phyloP scores from a whole-genome alignment of 2,888 invertebrate genomes.

The Nomada flava region DNA sequence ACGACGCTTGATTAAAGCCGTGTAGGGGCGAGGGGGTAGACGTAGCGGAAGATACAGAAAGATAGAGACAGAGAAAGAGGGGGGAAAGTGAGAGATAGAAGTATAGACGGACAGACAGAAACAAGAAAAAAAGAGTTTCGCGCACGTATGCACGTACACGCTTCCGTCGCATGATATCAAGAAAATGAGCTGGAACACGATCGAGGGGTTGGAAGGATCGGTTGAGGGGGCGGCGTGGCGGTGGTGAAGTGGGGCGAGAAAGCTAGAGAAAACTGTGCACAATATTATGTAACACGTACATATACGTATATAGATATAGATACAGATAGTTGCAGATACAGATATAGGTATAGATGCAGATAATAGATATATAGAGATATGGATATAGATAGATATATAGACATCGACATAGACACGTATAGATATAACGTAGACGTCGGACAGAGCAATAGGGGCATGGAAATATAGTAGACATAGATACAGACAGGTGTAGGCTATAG shows the following conservation, averaged over 20 bases:
- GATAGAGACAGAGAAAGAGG: not conserved
- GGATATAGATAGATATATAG: slow-evolving; percentile 17
- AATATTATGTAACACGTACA: slow-evolving; percentile 39
- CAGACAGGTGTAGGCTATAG: slow-evolving; percentile 20
- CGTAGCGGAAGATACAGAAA: not conserved
- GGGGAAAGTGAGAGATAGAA: not conserved
- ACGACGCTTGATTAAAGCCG: slow-evolving; percentile 7
- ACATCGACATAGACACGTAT: slow-evolving; percentile 14
- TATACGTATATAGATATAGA: slow-evolving; percentile 35
- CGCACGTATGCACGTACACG: not conserved
- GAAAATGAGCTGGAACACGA: slow-evolving; percentile 20
- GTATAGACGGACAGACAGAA: not conserved
- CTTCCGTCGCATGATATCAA: slow-evolving; percentile 9
- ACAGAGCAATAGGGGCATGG: slow-evolving; percentile 24
- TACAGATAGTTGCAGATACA: slow-evolving; percentile 26
- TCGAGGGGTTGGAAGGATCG: not conserved
- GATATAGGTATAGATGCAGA: slow-evolving; percentile 26
- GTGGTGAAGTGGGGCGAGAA: not conserved
- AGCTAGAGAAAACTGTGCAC: slow-evolving; percentile 38
- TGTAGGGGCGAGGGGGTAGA: not conserved
- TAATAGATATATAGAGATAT: slow-evolving; percentile 27
- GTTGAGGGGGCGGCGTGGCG: not conserved
- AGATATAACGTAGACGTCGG: slow-evolving; percentile 13
- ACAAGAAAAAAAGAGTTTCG: not conserved
- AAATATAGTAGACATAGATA: slow-evolving; percentile 20